Evolutionary conservation across 1,140 invertebrate genomes (phyloP), one percentile per base, ranked within the genome.

Genomic region (Plectrocnemia conspersa): DNA sequence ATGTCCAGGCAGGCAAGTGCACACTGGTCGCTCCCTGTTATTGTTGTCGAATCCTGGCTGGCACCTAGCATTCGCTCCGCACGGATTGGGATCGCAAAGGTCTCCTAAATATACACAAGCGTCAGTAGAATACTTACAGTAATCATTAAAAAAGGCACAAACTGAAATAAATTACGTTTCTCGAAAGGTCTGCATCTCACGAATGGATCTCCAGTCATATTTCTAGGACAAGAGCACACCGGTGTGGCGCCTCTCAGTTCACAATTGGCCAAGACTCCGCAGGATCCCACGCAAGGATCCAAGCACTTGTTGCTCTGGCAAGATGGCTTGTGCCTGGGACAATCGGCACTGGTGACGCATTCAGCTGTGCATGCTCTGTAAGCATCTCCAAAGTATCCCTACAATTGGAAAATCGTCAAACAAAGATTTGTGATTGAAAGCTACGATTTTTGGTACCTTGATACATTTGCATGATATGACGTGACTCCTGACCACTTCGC

Each of bases 141-240:
- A 13, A 19, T 9, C 7, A 19, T 15, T 19, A 9, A 15, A 15
- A 11, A 44, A 19, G 5, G 19, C n/a, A 19, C 19, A 5, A 33
- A 24, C 11, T 35, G 15, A 22, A 35, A 24, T 50, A 49, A 29
- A 35, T 77, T 70, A 86, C 84, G 71, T 64, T 84, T 82, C 67
- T 84, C 84, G 63, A 90, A 91, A 44, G 83, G 86, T 61, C 88
- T 79, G 69, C 89, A 92, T 59, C 79, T 78, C 1, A 83, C 75
- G 68, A 91, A 93, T 11, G 89, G 89, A 79, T 92, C 83, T 2
- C 89, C 89, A 18, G 88, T 91, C 83, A 87, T 90, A 65, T 89
- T 85, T 64, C 78, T 83, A 2, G 89, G 89, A 68, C 90, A 93
- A 33, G 84, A 88, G 70, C 90, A 92, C 22, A 92, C 82, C 16